Evolutionary conservation across 2,888 invertebrate genomes (phyloP), one percentile per base, ranked within the genome.

Genomic region (Nebria salina): DNA sequence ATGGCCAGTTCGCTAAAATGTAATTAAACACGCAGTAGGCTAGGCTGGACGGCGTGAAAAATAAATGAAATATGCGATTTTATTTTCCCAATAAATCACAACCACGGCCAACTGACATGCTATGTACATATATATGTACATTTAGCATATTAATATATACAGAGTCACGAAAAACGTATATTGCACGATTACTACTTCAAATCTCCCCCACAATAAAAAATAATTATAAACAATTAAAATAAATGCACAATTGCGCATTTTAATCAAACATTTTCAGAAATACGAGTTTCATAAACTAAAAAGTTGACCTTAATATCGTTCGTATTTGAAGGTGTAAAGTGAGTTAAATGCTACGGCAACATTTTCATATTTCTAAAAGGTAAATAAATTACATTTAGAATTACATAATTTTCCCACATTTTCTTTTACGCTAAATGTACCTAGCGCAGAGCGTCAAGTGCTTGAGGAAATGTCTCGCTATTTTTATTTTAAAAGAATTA

Each of bases 21-120:
- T 77, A 70, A 77, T 77, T 77, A 77, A 77, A 77, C 70, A 77
- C 70, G 77, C 43, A 77, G 54, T 77, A 54, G 54, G 54, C 54
- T 54, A 54, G 54, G 54, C 54, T 11, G 54, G 77, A 68, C 54
- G 64, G 43, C 34, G 72, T 77, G 77, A 77, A 77, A 77, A 77
- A 77, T 77, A 77, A 77, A 77, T 77, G 77, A 72, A 11, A n/a
- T 54, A 20, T 25, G 72, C 72, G 64, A 77, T 77, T 72, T 76
- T 72, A 72, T 77, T 72, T 70, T 72, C 43, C 77, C 77, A 72
- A 77, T 77, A 77, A 72, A 77, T 77, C 77, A 77, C 70, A 64
- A 77, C 43, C 72, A 43, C 70, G 70, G 8, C 54, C 54, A 13
- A 54, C 15, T 77, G 77, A 73, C 70, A 34, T 70, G 70, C 26